phyloP scores from a whole-genome alignment of 1,140 invertebrate genomes.

The Zaprionus nigranus region DNA sequence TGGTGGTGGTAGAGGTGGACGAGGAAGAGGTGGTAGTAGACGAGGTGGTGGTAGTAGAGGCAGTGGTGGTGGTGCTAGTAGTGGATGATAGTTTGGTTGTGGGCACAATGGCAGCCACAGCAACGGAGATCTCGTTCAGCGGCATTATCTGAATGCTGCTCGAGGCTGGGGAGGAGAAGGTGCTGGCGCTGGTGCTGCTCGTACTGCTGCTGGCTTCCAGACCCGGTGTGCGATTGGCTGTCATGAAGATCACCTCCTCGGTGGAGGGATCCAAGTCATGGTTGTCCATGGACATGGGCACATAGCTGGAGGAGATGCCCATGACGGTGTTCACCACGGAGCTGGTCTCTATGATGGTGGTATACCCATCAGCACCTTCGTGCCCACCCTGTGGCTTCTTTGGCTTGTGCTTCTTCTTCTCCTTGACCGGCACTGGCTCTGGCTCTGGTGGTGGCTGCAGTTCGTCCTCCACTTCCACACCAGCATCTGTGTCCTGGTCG shows the following conservation, averaged over 20 bases:
- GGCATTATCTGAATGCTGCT: constrained; percentile 84
- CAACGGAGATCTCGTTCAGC: constrained; percentile 26
- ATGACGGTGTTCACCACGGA: constrained; percentile 72
- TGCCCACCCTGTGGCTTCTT: constrained; percentile 44
- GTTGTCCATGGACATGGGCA: constrained; percentile 77
- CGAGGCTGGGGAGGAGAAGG: constrained; percentile 8
- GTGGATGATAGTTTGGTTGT: constrained; percentile 39
- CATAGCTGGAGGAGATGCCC: constrained; percentile 71
- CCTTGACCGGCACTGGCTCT: constrained; percentile 19
- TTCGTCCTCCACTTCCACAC: constrained; percentile 63
- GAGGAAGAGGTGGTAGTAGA: constrained; percentile 40
- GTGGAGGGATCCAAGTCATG: constrained; percentile 70
- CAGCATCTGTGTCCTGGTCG: constrained; percentile 68
- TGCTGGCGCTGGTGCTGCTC: constrained; percentile 29
- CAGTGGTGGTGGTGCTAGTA: constrained; percentile 41
- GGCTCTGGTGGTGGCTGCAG: constrained; percentile 46
- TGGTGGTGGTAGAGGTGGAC: constrained; percentile 42
- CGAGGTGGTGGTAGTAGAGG: constrained; percentile 59
- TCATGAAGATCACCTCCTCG: constrained; percentile 79
- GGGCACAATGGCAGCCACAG: constrained; percentile 52
- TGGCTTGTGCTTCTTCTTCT: constrained; percentile 74
- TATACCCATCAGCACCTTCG: constrained; percentile 36
- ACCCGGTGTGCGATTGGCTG: constrained; percentile 79
- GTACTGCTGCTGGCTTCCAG: constrained; percentile 63
- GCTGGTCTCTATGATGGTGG: constrained; percentile 71